Base-by-base conservation (phyloP, 2,797 vertebrate species). In the Ctenopoma kingsleyae region DNA sequence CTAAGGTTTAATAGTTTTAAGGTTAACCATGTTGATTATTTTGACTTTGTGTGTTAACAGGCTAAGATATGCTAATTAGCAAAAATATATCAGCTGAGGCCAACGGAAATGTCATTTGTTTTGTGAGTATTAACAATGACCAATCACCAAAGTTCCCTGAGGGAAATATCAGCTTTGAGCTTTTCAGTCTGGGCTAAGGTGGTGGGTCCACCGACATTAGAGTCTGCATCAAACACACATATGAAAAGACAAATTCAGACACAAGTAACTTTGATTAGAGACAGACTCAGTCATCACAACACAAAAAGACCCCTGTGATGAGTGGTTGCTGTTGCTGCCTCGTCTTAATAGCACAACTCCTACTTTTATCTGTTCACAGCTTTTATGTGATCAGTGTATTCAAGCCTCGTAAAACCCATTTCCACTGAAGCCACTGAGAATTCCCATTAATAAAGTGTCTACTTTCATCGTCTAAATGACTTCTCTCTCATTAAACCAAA, bases 401-500 rank as follows among this genome's bases (percentile, higher is more conserved):
- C n/a, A 20, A 57, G 23, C 59, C 57, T 62, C 49, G 27, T 32
- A 67, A 71, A 50, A n/a, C 23, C 13, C 19, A 58, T 76, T 72
- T 76, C 5, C 44, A 53, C 30, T 30, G 5, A 79, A 41, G 69
- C 50, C 71, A 69, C 41, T 36, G 57, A 52, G 48, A 74, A 78
- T 72, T 43, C 69, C 25, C 62, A 53, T 72, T 78, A 84, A 85
- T 76, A 66, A 75, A 48, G 73, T 68, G 58, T 74, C 65, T 43
- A 5, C 72, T 84, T 64, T 81, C 71, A 78, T 77, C 63, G 36
- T 83, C 82, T 72, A 76, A 89, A 87, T 83, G 80, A 82, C 71
- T 87, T 89, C 83, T 60, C 61, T 53, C 60, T 65, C 78, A 77
- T 86, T 87, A 86, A 85, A 85, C 50, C 58, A 80, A 84, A 53